Conservation (phyloP, 2,113 vertebrate species). For the Scopus umbretta region DNA sequence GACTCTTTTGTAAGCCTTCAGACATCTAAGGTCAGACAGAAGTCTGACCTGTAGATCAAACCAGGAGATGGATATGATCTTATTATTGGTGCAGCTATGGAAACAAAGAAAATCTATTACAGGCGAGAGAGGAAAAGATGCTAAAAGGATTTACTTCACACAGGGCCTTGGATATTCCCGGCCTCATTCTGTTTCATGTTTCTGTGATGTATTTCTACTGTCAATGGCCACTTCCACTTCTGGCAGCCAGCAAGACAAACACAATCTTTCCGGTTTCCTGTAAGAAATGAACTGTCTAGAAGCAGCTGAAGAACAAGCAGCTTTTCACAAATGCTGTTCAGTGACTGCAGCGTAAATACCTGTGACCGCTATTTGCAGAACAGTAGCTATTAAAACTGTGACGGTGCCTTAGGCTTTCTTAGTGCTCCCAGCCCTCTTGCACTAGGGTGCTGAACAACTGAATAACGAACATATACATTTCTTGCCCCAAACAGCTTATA, state of each 20-base stretch:
- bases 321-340: not conserved
- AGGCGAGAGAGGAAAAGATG: not conserved
- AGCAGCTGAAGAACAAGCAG: not conserved
- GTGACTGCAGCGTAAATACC: not conserved
- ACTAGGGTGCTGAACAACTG: not conserved
- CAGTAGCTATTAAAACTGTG: not conserved
- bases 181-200: not conserved
- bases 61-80: not conserved
- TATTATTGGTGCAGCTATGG: not conserved
- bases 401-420: not conserved
- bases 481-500: not conserved
- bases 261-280: not conserved
- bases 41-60: not conserved
- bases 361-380: not conserved
- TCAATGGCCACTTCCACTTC: not conserved
- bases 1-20: not conserved
- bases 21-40: not conserved
- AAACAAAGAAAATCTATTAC: not conserved
- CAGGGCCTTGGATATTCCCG: not conserved
- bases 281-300: not conserved
- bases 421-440: not conserved
- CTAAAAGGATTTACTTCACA: not conserved
- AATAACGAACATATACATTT: not conserved
- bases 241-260: not conserved
- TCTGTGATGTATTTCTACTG: not conserved